A percentile compares a stretch with the other conserved stretches of the same genome.
phyloP scores from a whole-genome alignment of 2,888 invertebrate genomes.

The Unio pictorum region DNA sequence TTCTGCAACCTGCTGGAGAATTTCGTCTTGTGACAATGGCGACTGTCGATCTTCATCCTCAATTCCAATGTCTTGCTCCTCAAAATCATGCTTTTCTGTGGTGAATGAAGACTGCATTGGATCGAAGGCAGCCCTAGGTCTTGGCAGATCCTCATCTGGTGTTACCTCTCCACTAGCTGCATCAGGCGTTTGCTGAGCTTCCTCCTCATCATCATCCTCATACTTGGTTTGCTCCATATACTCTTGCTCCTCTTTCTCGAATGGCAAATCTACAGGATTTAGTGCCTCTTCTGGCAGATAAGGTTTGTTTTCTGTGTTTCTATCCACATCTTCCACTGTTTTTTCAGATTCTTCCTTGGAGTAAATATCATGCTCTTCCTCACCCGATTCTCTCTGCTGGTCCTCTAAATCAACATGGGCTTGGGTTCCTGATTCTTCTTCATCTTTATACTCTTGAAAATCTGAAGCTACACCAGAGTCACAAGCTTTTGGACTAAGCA shows the following conservation, averaged over 20 bases:
- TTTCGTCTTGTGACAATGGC: too few species aligned
- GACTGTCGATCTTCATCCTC: too few species aligned
- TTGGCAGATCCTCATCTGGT: too few species aligned
- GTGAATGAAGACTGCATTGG: too few species aligned
- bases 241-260: slow-evolving; percentile 1
- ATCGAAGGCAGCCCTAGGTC: too few species aligned
- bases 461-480: background rate
- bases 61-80: too few species aligned
- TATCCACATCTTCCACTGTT: slow-evolving; percentile 2
- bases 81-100: too few species aligned
- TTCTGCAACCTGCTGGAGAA: background rate
- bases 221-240: slow-evolving; percentile 2
- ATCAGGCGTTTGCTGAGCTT: slow-evolving; percentile 5
- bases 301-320: background rate
- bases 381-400: slow-evolving; percentile 5
- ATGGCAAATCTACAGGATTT: background rate
- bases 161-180: background rate
- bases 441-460: background rate
- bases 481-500: slow-evolving; percentile 1
- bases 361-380: slow-evolving; percentile 1
- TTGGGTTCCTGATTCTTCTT: background rate
- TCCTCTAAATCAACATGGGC: slow-evolving; percentile 4
- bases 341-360: slow-evolving; percentile 2
- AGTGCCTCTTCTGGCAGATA: background rate
- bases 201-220: background rate